Percentiles rank a stretch among this genome's conserved stretches.
These are phyloP conservation scores for Poeciliopsis paucimaculata DNA, from an alignment of 2,797 vertebrate species.

Conservation along the genomic window DNA sequence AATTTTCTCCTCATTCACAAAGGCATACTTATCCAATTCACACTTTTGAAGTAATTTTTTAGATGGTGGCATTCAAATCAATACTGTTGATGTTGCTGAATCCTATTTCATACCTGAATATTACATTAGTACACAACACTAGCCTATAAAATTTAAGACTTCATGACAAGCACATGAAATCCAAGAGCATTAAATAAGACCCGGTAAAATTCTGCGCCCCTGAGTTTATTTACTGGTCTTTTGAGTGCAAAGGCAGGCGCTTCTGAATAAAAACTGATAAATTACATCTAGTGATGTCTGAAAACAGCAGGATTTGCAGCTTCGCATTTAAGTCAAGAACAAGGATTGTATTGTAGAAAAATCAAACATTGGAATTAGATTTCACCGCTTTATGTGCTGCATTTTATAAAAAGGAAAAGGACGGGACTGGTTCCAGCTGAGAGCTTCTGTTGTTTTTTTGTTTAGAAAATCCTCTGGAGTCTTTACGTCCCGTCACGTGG, in stretches of 20 bases:
- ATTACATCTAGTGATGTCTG: conserved; percentile 1
- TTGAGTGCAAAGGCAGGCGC: background rate
- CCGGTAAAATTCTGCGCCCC: conserved; percentile 7
- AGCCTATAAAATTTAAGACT: background rate
- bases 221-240: conserved; percentile 4
- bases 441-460: background rate
- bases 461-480: conserved; percentile 14
- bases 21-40: background rate
- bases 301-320: background rate
- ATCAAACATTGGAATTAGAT: background rate
- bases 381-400: background rate
- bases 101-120: background rate
- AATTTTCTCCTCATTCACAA: background rate
- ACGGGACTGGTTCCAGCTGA: background rate
- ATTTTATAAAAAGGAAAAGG: conserved; percentile 4
- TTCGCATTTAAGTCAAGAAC: background rate
- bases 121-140: background rate
- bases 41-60: background rate
- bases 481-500: conserved; percentile 29
- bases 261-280: conserved; percentile 9
- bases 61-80: background rate
- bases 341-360: background rate
- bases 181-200: conserved; percentile 4
- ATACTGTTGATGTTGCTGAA: background rate
- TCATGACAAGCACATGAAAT: background rate